These are phyloP conservation scores for Stylophora pistillata DNA, from an alignment of 64 coral and sea anemone genomes.

Conservation along the genomic window DNA sequence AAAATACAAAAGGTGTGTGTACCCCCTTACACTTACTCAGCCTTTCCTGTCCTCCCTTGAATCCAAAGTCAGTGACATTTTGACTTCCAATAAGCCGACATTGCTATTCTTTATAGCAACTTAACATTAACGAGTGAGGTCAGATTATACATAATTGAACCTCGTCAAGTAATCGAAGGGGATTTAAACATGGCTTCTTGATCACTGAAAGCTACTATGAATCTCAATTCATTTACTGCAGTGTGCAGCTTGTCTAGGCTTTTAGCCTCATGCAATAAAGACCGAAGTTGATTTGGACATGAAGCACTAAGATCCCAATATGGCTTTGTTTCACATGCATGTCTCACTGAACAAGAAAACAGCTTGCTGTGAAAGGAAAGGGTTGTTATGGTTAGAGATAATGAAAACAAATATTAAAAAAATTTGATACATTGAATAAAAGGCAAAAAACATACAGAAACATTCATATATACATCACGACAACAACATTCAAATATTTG, in stretches of 20 bases:
- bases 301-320: constrained; percentile 24
- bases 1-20: constrained; percentile 20
- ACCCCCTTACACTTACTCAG: constrained; percentile 19
- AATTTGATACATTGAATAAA: neutral
- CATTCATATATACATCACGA: too few species aligned
- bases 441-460: neutral
- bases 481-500: neutral
- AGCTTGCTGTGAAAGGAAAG: constrained; percentile 91
- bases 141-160: constrained; percentile 45
- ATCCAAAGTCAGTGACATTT: constrained; percentile 25
- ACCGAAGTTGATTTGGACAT: constrained; percentile 5
- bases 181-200: constrained; percentile 25
- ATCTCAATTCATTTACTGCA: constrained; percentile 4
- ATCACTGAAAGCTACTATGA: constrained; percentile 6
- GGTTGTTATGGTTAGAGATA: constrained; percentile 17
- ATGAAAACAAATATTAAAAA: constrained; percentile 21
- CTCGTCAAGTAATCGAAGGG: neutral
- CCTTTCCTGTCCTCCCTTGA: constrained; percentile 6
- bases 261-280: constrained; percentile 47
- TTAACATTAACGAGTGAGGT: constrained; percentile 8
- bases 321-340: constrained; percentile 66
- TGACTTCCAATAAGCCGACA: constrained; percentile 3
- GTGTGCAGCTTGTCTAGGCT: constrained; percentile 22
- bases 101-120: constrained; percentile 50
- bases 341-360: constrained; percentile 63